Percentiles rank a stretch among this genome's conserved stretches.
phyloP scores from a whole-genome alignment of 2,113 vertebrate genomes.

The Melanostigma gelatinosum region DNA sequence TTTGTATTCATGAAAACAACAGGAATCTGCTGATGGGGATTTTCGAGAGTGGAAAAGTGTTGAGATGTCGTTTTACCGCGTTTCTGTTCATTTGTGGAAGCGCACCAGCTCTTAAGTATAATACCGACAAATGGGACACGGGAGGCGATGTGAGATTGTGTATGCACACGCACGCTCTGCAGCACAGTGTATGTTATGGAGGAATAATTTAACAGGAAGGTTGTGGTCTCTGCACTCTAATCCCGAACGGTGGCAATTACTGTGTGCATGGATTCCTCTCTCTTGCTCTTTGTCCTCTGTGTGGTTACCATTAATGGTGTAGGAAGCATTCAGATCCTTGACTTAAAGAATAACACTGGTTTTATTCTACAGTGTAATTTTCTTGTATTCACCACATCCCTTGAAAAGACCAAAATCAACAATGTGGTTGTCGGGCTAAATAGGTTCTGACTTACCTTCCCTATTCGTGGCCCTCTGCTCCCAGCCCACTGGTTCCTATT shows the following conservation, averaged over 20 bases:
- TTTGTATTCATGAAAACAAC: conserved; percentile 42
- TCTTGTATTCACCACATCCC: background rate
- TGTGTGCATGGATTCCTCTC: background rate
- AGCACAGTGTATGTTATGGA: background rate
- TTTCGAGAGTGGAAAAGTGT: conserved; percentile 10
- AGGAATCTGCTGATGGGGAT: conserved; percentile 19
- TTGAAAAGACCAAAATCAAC: background rate
- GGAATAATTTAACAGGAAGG: conserved; percentile 4
- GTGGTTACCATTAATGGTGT: background rate
- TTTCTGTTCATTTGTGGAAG: conserved; percentile 20
- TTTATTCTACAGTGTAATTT: background rate
- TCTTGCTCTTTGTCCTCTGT: background rate
- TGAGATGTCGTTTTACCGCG: conserved; percentile 18
- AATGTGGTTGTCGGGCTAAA: background rate
- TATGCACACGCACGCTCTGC: background rate
- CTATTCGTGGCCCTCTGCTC: background rate
- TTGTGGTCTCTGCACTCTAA: conserved; percentile 10
- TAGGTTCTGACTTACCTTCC: background rate
- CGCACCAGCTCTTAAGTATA: background rate
- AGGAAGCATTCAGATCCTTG: background rate
- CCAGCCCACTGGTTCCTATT: background rate
- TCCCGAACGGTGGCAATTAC: conserved; percentile 15
- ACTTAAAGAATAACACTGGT: background rate
- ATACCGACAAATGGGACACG: conserved; percentile 21
- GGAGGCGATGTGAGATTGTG: background rate